These are phyloP conservation scores for Deroplatys truncata DNA, from an alignment of 2,888 invertebrate genomes.

Conservation along the genomic window DNA sequence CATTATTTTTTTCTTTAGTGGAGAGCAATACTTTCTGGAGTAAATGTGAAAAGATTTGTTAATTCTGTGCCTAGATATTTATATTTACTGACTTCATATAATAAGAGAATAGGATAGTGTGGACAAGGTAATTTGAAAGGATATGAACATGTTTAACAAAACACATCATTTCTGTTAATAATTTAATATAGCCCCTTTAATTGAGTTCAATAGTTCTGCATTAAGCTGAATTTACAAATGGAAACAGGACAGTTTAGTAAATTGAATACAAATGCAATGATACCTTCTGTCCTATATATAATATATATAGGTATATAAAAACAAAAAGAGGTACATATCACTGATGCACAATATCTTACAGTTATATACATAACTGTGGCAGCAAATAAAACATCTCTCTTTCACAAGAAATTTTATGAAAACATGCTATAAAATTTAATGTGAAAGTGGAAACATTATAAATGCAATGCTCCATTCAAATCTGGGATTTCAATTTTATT, in stretches of 20 bases:
- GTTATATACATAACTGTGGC: not conserved
- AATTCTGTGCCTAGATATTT: no score
- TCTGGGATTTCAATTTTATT: not conserved
- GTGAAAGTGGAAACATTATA: not conserved
- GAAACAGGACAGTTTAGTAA: not conserved
- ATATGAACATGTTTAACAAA: no score
- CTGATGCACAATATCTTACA: not conserved
- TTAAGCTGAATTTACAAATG: not conserved
- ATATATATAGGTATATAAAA: not conserved
- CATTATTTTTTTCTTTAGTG: no score
- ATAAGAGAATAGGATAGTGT: no score
- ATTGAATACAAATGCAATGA: not conserved
- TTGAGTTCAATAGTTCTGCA: not conserved
- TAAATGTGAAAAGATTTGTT: no score
- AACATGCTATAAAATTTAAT: not conserved
- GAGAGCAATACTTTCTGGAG: no score
- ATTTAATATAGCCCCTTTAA: not conserved
- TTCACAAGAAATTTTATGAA: not conserved
- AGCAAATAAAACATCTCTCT: not conserved
- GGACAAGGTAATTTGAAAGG: no score
- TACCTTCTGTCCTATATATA: not conserved
- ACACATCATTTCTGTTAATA: not conserved
- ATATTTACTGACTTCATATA: no score
- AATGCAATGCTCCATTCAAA: not conserved
- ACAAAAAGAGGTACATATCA: not conserved